Evolutionary conservation across 2,888 invertebrate species (phyloP).

Genomic region (Athetis lepigone): DNA sequence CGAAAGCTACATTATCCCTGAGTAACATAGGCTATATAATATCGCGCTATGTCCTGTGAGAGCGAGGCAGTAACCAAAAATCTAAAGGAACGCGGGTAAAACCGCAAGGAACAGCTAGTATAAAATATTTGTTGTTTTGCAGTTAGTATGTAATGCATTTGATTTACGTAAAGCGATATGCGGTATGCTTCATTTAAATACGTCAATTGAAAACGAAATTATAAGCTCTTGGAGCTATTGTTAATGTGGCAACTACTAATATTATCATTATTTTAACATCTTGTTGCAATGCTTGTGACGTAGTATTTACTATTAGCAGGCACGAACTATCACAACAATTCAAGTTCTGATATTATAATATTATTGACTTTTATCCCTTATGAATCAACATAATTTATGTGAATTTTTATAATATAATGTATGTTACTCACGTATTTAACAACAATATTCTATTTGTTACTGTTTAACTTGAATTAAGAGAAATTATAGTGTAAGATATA

Average conservation of each 20-base stretch:
- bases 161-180: background rate
- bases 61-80: too few relatives aligned
- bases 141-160: background rate
- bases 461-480: conserved; percentile 62
- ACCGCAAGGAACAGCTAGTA: too few relatives aligned
- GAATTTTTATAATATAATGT: conserved; percentile 47
- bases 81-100: too few relatives aligned
- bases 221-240: background rate
- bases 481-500: conserved; percentile 65
- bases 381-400: conserved; percentile 48
- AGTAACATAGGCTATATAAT: too few relatives aligned
- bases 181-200: background rate
- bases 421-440: conserved; percentile 60
- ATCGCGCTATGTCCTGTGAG: too few relatives aligned
- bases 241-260: background rate
- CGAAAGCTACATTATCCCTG: too few relatives aligned
- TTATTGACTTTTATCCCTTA: conserved; percentile 48
- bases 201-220: background rate
- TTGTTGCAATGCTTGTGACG: background rate
- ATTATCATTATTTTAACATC: background rate
- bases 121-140: background rate
- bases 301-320: conserved; percentile 21
- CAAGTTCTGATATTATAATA: conserved; percentile 41
- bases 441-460: conserved; percentile 61
- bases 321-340: conserved; percentile 36